Evolutionary conservation across 2,113 vertebrate species (phyloP).

Genomic region (Okapia johnstoni): DNA sequence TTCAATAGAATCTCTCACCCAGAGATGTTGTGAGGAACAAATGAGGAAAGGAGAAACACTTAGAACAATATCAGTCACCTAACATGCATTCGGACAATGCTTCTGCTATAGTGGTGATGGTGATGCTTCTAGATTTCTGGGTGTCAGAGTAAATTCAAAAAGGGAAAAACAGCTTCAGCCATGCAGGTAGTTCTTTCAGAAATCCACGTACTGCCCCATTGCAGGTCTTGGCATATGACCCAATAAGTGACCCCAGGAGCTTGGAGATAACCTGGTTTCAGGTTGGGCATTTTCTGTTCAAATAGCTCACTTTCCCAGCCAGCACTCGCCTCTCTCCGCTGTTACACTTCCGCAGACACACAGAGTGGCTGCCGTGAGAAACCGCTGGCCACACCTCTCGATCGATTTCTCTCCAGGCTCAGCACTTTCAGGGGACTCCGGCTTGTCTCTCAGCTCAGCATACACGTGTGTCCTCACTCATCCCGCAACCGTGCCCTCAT

Average conservation of each 20-base stretch:
- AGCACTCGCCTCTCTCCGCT: fast-evolving
- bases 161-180: neutral
- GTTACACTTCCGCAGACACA: neutral
- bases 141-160: neutral
- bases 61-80: neutral
- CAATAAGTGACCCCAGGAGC: fast-evolving
- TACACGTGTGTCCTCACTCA: neutral
- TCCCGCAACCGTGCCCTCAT: fast-evolving
- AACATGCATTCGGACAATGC: neutral
- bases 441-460: neutral
- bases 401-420: neutral
- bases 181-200: neutral
- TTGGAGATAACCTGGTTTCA: neutral
- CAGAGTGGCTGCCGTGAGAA: fast-evolving
- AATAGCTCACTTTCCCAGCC: neutral
- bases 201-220: neutral
- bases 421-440: fast-evolving
- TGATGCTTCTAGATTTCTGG: neutral
- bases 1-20: neutral
- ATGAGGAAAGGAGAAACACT: neutral
- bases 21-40: neutral
- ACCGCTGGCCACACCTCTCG: fast-evolving
- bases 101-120: neutral
- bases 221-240: neutral
- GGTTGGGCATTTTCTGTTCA: neutral